Evolutionary conservation across 1,140 invertebrate genomes (phyloP), one percentile per base, ranked within the genome.

Genomic region (Meloidogyne floridensis): DNA sequence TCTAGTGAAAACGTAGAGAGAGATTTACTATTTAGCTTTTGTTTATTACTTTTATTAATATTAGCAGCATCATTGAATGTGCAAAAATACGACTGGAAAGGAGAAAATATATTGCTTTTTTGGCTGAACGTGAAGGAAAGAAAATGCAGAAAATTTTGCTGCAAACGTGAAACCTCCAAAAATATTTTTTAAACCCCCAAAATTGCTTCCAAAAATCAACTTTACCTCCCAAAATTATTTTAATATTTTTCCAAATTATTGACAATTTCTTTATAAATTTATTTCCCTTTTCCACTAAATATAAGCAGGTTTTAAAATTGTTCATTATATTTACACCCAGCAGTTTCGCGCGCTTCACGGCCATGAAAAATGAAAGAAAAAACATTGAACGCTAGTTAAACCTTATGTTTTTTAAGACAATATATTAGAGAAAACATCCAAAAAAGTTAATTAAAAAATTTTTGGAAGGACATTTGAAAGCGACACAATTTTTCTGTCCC

Each of bases 401-500:
- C 15, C 4, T 65, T n/a, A 65, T 65, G 5, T 65, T 65, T 65
- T 65, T 65, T 65, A 59, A 15, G 56, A 15, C 2, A 59, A 59
- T 59, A n/a, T 65, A 65, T 65, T 15, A 65, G n/a, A n/a, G 59
- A 65, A 65, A 59, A 65, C 10, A 6, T 47, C 4, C n/a, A 65
- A 65, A 65, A 65, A 65, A 65, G n/a, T 59, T 15, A 65, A 65
- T n/a, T n/a, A 18, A n/a, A 65, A 65, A 65, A 65, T 65, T 65
- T 65, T n/a, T 13, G 7, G n/a, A 65, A 65, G 13, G 59, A n/a
- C 56, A 59, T 59, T 59, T 11, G 15, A 59, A 59, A 59, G 56
- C 13, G 56, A 15, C 47, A 47, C 47, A 47, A 47, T 15, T 59
- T 59, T 15, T 11, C 56, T 59, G 13, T 59, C 15, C 13, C 11